Percentiles rank a stretch among this genome's conserved stretches.
Evolutionary conservation across 2,797 vertebrate genomes (phyloP).

Genomic region (Pitangus sulphuratus): DNA sequence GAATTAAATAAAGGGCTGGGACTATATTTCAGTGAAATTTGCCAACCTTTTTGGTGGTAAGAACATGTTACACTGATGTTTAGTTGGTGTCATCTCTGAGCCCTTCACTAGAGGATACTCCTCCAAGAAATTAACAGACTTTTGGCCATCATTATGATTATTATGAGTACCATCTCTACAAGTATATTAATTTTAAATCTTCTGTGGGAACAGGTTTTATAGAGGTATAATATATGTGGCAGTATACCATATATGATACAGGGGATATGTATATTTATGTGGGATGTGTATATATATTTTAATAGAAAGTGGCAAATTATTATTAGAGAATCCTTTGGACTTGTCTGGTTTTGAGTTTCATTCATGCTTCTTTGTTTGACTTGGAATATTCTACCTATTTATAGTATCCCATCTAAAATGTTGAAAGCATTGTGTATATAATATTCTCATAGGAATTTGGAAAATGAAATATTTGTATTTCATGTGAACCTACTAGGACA

Average conservation of each 20-base stretch:
- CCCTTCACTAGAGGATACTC: neutral
- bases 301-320: neutral
- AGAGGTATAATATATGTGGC: neutral
- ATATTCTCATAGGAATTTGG: neutral
- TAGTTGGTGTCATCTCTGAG: neutral
- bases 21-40: neutral
- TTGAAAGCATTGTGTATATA: neutral
- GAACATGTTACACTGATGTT: neutral
- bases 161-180: neutral
- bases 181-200: neutral
- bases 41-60: neutral
- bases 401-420: neutral
- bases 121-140: neutral
- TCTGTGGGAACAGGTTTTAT: neutral
- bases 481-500: neutral
- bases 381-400: neutral
- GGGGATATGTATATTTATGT: neutral
- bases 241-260: neutral
- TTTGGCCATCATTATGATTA: neutral
- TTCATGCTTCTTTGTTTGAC: neutral
- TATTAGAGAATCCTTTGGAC: neutral
- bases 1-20: neutral
- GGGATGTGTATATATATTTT: neutral
- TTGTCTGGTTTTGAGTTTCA: neutral
- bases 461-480: neutral